phyloP scores from a whole-genome alignment of 92 coral and sea anemone species.

The Desmophyllum pertusum region DNA sequence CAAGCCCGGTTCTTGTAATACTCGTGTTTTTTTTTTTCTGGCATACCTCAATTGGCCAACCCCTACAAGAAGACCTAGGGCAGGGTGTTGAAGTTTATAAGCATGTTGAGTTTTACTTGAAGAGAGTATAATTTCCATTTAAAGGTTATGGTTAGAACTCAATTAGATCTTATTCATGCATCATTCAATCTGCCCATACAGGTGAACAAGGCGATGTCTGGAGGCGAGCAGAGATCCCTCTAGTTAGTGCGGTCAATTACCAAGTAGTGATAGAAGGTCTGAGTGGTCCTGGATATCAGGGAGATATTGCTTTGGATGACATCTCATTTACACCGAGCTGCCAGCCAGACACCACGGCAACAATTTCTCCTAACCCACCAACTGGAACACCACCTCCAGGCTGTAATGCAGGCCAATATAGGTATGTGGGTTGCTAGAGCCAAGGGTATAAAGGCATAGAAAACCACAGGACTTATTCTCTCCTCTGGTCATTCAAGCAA shows the following conservation, averaged over 20 bases:
- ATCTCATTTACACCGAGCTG: constrained; percentile 96
- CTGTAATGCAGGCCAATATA: constrained; percentile 74
- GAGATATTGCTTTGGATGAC: constrained; percentile 97
- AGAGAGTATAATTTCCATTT: too few species aligned
- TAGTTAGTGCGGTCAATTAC: constrained; percentile 69
- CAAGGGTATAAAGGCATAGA: not conserved
- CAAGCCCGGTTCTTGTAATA: not conserved
- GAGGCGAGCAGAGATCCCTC: constrained; percentile 82
- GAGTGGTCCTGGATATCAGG: constrained; percentile 83
- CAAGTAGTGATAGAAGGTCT: constrained; percentile 92
- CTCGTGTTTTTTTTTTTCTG: not conserved
- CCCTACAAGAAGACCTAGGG: too few species aligned
- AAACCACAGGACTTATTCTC: too few species aligned
- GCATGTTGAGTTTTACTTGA: too few species aligned
- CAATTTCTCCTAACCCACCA: constrained; percentile 78
- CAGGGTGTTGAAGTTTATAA: too few species aligned
- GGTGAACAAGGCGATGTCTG: constrained; percentile 96
- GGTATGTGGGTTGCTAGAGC: constrained; percentile 41
- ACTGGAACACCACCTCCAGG: constrained; percentile 87
- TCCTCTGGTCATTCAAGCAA: too few species aligned
- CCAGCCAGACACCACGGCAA: constrained; percentile 83
- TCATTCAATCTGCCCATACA: not conserved
- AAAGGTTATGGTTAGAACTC: not conserved
- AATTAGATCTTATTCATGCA: not conserved
- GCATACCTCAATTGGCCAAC: not conserved